These are phyloP conservation scores for Lycocerus yunnanus DNA, from an alignment of 2,888 invertebrate species.

Conservation along the genomic window DNA sequence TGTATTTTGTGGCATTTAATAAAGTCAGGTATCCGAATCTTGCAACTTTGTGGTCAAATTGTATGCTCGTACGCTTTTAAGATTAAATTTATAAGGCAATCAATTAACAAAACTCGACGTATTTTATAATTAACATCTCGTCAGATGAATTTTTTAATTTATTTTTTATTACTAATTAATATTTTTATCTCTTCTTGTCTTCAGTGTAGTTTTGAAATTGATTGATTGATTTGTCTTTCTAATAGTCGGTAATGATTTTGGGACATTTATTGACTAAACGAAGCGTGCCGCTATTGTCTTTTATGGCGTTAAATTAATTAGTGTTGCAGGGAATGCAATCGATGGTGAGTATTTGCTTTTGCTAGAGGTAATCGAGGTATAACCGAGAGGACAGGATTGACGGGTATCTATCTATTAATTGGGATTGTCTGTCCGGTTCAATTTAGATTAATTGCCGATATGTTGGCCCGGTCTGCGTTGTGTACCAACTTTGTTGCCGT, in stretches of 20 bases:
- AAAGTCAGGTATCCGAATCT: not conserved
- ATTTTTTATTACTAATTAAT: not conserved
- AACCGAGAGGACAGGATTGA: constrained; percentile 25
- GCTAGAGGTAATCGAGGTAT: constrained; percentile 11
- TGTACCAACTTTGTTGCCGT: constrained; percentile 26
- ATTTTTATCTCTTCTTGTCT: not conserved
- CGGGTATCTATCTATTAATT: constrained; percentile 47
- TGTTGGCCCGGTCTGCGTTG: constrained; percentile 36
- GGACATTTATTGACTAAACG: constrained; percentile 39
- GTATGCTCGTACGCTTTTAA: not conserved
- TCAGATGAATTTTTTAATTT: not conserved
- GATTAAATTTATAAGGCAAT: not conserved
- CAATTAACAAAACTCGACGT: not conserved
- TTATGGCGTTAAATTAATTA: constrained; percentile 36
- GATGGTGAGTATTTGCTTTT: constrained; percentile 26
- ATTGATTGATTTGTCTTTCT: constrained; percentile 32
- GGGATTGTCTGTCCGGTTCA: constrained; percentile 51
- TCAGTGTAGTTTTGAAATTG: constrained; percentile 6
- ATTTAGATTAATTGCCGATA: constrained; percentile 55
- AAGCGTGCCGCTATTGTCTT: constrained; percentile 34
- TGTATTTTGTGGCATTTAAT: not conserved
- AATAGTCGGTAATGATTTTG: constrained; percentile 35
- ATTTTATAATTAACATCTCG: not conserved
- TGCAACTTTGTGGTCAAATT: not conserved
- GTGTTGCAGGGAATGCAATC: constrained; percentile 33